Percentiles rank a stretch among this genome's conserved stretches.
phyloP scores from a whole-genome alignment of 2,888 invertebrate genomes.

The Hirtodrosophila trivittata region DNA sequence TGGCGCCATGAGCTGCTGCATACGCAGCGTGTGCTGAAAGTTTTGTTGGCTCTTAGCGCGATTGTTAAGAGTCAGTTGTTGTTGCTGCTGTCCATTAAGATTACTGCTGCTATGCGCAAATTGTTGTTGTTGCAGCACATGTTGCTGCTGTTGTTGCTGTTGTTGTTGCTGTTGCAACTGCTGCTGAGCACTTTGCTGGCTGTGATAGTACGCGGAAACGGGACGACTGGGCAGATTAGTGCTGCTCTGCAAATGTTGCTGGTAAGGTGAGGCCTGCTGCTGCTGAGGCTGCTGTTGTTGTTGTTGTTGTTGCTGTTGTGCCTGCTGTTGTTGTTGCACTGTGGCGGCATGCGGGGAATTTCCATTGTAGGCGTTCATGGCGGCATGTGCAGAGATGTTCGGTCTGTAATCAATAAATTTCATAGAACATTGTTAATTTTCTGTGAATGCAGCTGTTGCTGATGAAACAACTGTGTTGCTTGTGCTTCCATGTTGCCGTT shows the following conservation, averaged over 20 bases:
- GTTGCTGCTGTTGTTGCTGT: slow-evolving; percentile 68
- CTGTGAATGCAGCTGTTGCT: slow-evolving; percentile 23
- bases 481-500: slow-evolving; percentile 4
- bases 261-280: slow-evolving; percentile 62
- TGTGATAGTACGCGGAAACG: slow-evolving; percentile 83
- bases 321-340: slow-evolving; percentile 71
- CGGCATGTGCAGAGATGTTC: slow-evolving; percentile 79
- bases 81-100: slow-evolving; percentile 71
- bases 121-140: slow-evolving; percentile 77
- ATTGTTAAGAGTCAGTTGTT: slow-evolving; percentile 74
- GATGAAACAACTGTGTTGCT: slow-evolving; percentile 14
- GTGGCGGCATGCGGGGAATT: slow-evolving; percentile 80
- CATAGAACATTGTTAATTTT: neutral
- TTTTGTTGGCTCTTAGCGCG: slow-evolving; percentile 79
- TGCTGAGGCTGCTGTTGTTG: slow-evolving; percentile 71
- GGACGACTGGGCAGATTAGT: slow-evolving; percentile 82
- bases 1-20: slow-evolving; percentile 84
- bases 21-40: slow-evolving; percentile 81
- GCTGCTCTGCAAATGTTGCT: slow-evolving; percentile 62
- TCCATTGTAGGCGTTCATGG: slow-evolving; percentile 81
- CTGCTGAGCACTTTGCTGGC: slow-evolving; percentile 70
- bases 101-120: slow-evolving; percentile 82
- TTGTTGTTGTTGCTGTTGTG: slow-evolving; percentile 58
- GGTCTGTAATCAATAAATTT: slow-evolving; percentile 65
- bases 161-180: slow-evolving; percentile 77